Conservation (phyloP, 2,888 invertebrate genomes). For the Ernsta delagoae region DNA sequence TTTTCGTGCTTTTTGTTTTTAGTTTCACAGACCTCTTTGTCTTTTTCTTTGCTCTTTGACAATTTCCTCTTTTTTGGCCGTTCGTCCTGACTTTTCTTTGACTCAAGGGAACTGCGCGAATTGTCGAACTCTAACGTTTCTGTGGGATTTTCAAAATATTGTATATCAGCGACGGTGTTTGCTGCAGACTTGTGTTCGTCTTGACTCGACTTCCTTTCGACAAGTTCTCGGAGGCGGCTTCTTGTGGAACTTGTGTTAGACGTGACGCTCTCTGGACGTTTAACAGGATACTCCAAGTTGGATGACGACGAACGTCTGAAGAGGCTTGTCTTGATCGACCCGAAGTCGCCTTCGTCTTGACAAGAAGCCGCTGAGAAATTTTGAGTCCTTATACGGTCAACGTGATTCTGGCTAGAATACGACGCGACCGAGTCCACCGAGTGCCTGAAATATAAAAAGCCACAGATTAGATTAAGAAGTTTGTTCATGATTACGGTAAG, state of each 20-base stretch:
- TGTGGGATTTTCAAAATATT: constrained; percentile 81
- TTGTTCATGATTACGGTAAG: constrained; percentile 50
- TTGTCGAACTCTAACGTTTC: constrained; percentile 80
- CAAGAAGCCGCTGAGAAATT: constrained; percentile 84
- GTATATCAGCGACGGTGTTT: constrained; percentile 76
- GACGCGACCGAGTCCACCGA: constrained; percentile 86
- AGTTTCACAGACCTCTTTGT: constrained; percentile 63
- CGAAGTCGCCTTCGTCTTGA: constrained; percentile 81
- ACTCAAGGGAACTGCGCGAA: constrained; percentile 71
- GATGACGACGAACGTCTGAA: constrained; percentile 80
- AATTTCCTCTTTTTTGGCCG: constrained; percentile 77
- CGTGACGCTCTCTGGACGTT: constrained; percentile 78
- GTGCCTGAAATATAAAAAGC: constrained; percentile 78
- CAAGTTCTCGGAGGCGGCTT: constrained; percentile 82
- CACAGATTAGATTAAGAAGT: constrained; percentile 67
- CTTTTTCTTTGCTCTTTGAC: constrained; percentile 71
- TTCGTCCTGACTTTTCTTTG: constrained; percentile 72
- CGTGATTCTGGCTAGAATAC: constrained; percentile 86
- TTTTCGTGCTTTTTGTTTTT: constrained; percentile 78
- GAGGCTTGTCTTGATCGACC: constrained; percentile 80
- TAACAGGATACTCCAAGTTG: constrained; percentile 73
- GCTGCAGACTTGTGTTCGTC: constrained; percentile 80
- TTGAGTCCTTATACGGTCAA: constrained; percentile 84
- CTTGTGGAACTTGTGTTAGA: constrained; percentile 81
- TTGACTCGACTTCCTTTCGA: constrained; percentile 81